A percentile compares a stretch with the other conserved stretches of the same genome.
Evolutionary conservation across 1,140 invertebrate species (phyloP).

Genomic region (Whitmania pigra): DNA sequence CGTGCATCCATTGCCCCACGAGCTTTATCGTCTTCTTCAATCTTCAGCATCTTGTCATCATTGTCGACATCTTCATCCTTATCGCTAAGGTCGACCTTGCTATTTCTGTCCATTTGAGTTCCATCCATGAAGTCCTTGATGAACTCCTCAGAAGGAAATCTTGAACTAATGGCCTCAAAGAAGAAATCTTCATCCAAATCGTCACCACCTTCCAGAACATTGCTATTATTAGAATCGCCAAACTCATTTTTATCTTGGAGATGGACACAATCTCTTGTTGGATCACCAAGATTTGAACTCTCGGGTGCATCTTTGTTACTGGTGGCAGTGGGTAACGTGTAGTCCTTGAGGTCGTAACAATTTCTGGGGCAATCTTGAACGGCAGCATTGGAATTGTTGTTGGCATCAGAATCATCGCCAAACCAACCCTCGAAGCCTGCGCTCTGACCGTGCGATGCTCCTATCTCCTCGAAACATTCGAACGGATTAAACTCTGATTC

Average conservation of each 20-base stretch:
- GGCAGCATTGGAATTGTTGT: neutral
- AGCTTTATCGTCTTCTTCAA: neutral
- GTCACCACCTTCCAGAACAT: neutral
- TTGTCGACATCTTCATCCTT: slow-evolving; percentile 32
- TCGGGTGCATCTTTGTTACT: neutral
- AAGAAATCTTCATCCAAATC: neutral
- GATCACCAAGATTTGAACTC: neutral
- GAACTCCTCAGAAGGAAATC: too few relatives aligned
- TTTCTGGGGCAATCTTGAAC: neutral
- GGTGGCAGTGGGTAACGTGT: neutral
- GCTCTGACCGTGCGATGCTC: too few relatives aligned
- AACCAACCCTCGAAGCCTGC: too few relatives aligned
- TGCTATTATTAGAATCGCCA: neutral
- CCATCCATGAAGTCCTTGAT: too few relatives aligned
- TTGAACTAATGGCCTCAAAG: too few relatives aligned
- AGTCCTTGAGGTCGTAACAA: neutral
- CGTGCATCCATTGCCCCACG: neutral
- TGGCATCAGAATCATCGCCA: neutral
- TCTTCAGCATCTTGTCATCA: slow-evolving; percentile 11
- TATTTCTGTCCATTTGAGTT: slow-evolving; percentile 49
- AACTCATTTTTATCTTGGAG: neutral
- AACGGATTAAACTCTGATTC: too few relatives aligned
- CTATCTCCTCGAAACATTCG: too few relatives aligned
- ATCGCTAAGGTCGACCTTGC: slow-evolving; percentile 37
- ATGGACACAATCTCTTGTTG: neutral